phyloP scores from a whole-genome alignment of 2,113 vertebrate species.

The Paradoxurus hermaphroditus region DNA sequence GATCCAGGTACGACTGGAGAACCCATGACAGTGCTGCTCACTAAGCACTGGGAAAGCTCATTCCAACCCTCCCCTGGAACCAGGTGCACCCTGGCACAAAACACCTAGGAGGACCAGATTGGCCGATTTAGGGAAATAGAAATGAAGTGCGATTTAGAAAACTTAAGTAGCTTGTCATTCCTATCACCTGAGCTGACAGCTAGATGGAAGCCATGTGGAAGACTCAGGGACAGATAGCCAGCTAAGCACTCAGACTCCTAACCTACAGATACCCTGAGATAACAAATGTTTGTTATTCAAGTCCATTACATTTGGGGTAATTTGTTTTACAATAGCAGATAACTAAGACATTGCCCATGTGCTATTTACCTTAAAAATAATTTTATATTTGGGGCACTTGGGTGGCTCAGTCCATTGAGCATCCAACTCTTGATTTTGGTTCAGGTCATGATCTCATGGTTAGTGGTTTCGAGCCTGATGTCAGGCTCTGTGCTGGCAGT shows the following conservation, averaged over 20 bases:
- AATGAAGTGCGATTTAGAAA: neutral
- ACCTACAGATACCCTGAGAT: neutral
- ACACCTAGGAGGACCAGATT: neutral
- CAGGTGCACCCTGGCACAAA: too few relatives aligned
- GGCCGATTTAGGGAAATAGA: neutral
- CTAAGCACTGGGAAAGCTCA: neutral
- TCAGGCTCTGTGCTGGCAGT: too few relatives aligned
- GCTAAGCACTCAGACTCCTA: too few relatives aligned
- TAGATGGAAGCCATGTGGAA: rapidly evolving
- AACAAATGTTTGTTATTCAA: neutral
- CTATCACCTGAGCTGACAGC: rapidly evolving
- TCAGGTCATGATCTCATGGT: too few relatives aligned
- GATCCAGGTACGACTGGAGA: neutral
- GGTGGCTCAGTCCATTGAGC: too few relatives aligned
- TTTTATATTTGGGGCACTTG: too few relatives aligned
- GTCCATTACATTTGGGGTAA: neutral
- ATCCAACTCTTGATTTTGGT: too few relatives aligned
- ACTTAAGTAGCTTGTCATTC: rapidly evolving
- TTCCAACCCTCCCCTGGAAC: neutral
- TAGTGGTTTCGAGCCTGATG: too few relatives aligned
- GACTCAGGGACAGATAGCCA: rapidly evolving
- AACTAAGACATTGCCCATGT: neutral
- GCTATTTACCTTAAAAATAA: neutral
- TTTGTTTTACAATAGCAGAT: rapidly evolving
- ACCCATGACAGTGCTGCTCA: neutral